Base-by-base conservation (phyloP, 1,140 invertebrate species). In the Piezodorus guildinii region DNA sequence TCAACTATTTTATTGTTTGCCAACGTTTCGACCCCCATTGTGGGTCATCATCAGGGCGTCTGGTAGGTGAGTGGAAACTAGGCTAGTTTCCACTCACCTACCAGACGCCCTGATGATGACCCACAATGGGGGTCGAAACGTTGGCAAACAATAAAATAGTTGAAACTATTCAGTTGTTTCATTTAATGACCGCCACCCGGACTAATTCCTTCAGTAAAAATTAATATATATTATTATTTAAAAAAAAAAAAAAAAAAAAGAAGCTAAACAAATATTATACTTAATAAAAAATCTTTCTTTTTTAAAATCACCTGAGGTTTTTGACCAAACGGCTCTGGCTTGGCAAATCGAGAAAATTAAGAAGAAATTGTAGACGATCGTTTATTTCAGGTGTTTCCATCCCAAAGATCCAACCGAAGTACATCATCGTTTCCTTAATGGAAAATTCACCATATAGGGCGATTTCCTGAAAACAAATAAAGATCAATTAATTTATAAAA, bases 361-460 rank as follows among this genome's bases (percentile, higher is more conserved):
- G 70, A 5, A 96, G 77, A 76, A 96, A 96, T 68, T 88, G 82
- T 25, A 87, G 81, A 71, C 88, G 83, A 64, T 84, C 81, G 46
- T 88, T 83, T 3, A 94, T 85, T 69, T 87, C 80, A 5, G 77
- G 71, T 0, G 82, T 84, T 1, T 77, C 75, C 87, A 96, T 90
- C 14, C 86, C 86, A 62, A 88, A 85, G 60, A 94, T 84, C 79
- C 89, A 86, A 2, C 93, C 93, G 73, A 95, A 96, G 74, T 93
- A 97, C 65, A 86, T 83, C 72, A 96, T 81, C 0, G 91, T 96
- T 74, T 96, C 93, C 43, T 84, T 76, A 62, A 95, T 95, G 1
- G 89, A 88, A 72, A 96, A 94, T 73, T 95, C 91, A 3, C 88
- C 85, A 71, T 94, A 95, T 10, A 97, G 77, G 0, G 93, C 91